Conservation (phyloP, 2,797 vertebrate species). For the Coranthus polyacanthus region DNA sequence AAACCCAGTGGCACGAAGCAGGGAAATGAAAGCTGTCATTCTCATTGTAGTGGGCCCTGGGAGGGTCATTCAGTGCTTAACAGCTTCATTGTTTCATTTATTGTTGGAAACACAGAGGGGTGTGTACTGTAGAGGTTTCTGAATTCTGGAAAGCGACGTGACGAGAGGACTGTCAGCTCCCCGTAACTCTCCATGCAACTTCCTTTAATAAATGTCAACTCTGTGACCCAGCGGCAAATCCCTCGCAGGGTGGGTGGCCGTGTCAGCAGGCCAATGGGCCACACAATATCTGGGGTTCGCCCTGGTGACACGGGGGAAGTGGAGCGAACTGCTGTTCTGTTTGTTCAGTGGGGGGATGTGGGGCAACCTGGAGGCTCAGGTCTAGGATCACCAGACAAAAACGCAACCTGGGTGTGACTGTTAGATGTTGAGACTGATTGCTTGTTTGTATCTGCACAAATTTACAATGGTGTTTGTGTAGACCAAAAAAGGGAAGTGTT, state of each 20-base stretch:
- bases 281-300: conserved; percentile 75
- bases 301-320: conserved; percentile 71
- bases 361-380: conserved; percentile 72
- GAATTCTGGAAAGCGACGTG: conserved; percentile 68
- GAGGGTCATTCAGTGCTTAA: conserved; percentile 67
- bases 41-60: conserved; percentile 56
- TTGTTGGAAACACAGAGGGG: conserved; percentile 71
- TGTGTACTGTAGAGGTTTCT: conserved; percentile 59
- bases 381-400: conserved; percentile 58
- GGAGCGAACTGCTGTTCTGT: conserved; percentile 61
- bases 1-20: conserved; percentile 47
- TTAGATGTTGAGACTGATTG: conserved; percentile 15
- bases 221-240: conserved; percentile 69
- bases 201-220: conserved; percentile 81
- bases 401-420: conserved; percentile 44
- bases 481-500: conserved; percentile 11
- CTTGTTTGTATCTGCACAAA: conserved; percentile 29
- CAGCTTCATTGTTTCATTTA: conserved; percentile 78
- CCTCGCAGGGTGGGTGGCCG: conserved; percentile 66
- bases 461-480: conserved; percentile 1
- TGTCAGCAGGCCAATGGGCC: conserved; percentile 61
- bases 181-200: conserved; percentile 70
- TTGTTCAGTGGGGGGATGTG: conserved; percentile 73
- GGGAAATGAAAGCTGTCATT: conserved; percentile 68
- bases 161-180: conserved; percentile 75